Base-by-base conservation (phyloP, 2,888 invertebrate genomes). In the Spatulosminthurus flaviceps region DNA sequence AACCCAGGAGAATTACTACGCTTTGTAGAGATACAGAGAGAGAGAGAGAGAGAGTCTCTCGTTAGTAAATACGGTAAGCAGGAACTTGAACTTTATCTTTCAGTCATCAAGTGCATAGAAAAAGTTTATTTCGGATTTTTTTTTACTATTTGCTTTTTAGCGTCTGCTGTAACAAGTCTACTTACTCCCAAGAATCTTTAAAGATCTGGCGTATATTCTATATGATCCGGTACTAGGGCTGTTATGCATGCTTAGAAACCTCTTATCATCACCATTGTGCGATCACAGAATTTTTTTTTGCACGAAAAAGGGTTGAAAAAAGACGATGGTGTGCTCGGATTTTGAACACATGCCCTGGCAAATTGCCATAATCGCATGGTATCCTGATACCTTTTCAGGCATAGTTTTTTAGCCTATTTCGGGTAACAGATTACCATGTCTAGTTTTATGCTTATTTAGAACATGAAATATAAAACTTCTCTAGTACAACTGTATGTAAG, bases 291-390 rank as follows among this genome's bases (percentile, higher is more conserved):
- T n/a, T 19, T 51, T 51, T 51, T 51, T 19, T 19, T 11, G 51
- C n/a, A n/a, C n/a, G n/a, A n/a, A 19, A 51, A 51, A 51, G n/a
- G 51, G 41, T 9, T 7, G 7, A 41, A 41, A 41, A 51, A 19
- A 51, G 2, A 51, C 5, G 16, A 13, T 51, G 51, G 9, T 67
- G 67, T 67, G 29, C 67, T 67, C 26, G 29, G 26, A 28, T 67
- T 67, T 67, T 13, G 64, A 71, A 71, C 78, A 72, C 79, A 79
- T 76, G 76, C 76, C 70, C 64, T 79, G 79, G 79, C 79, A 72
- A 76, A 70, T 76, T 71, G 79, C 79, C 79, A 79, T 75, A 24
- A 70, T 67, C 64, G 13, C 61, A 61, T 69, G 64, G 28, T 24
- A n/a, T 34, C 69, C 43, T 79, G 42, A 28, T 74, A 43, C 61